Conservation (phyloP, 2,113 vertebrate genomes). For the Boleophthalmus pectinirostris region DNA sequence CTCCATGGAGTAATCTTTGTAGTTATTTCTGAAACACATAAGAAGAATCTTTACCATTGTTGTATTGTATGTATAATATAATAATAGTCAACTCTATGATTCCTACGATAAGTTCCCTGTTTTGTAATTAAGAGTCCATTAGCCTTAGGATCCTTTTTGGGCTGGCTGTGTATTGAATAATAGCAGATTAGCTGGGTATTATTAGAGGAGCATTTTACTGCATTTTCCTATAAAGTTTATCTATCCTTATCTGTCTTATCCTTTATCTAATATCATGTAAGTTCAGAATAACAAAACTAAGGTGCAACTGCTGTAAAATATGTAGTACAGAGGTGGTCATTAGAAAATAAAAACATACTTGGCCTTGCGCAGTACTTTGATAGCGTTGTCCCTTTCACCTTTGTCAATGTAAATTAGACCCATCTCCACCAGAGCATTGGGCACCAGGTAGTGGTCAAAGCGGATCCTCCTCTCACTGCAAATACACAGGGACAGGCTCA, state of each 20-base stretch:
- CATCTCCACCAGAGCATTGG: slow-evolving; percentile 80
- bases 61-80: too few species aligned
- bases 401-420: slow-evolving; percentile 74
- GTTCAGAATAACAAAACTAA: neutral
- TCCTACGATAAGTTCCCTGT: too few species aligned
- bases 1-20: slow-evolving; percentile 87
- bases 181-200: neutral
- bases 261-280: neutral
- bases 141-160: too few species aligned
- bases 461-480: slow-evolving; percentile 80
- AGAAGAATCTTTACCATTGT: neutral
- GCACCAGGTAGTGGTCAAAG: slow-evolving; percentile 81
- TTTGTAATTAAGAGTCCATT: too few species aligned
- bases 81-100: too few species aligned
- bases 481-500: slow-evolving; percentile 5
- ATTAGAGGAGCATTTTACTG: neutral
- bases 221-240: too few species aligned
- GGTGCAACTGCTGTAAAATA: neutral
- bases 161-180: neutral
- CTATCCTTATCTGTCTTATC: too few species aligned
- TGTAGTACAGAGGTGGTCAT: neutral
- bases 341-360: slow-evolving; percentile 70
- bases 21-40: slow-evolving; percentile 71
- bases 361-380: slow-evolving; percentile 78
- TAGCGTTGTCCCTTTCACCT: slow-evolving; percentile 74